Base-by-base conservation (phyloP, 2,113 vertebrate species). In the Lipophrys pholis region DNA sequence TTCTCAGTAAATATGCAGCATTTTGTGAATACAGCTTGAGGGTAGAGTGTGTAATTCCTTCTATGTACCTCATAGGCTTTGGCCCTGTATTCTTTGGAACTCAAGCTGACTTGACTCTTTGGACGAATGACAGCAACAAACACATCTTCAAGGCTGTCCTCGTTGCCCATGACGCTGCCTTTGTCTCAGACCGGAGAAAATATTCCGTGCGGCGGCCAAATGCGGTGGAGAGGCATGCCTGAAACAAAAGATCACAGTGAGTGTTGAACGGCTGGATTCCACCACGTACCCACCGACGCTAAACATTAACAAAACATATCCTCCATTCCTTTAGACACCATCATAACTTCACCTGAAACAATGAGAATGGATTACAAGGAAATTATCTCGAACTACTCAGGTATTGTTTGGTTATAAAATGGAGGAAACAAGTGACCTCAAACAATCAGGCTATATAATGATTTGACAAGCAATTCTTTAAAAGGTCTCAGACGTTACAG, bases 121-220 rank as follows among this genome's bases (percentile, higher is more conserved):
- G 96, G 97, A 82, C 98, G 96, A 85, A 99, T 96, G 80, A 99
- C 97, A 71, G 97, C 98, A 75, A 99, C 95, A 55, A 97, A 99
- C 0, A 90, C 95, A 76, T 98, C 96, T 90, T 97, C 97, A 17
- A 93, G 79, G 76, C 89, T 89, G 90, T 96, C 96, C 85, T 95
- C 95, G 90, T 97, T 97, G 81, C 96, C 98, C 98, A 99, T 99
- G 6, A 87, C 83, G 87, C 55, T 0, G 62, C 17, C 53, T 69
- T 60, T 46, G 15, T 43, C 72, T 90, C 74, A 91, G 56, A 80
- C 54, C 58, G 7, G 43, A 58, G 57, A 60, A 74, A 63, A 59
- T 52, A 56, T 87, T 64, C 62, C 70, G 51, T 12, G 53, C 16
- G 3, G 21, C 41, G 88, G 81, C 87, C 87, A 89, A 60, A 89